A percentile compares a stretch with the other conserved stretches of the same genome.
phyloP scores from a whole-genome alignment of 2,113 vertebrate genomes.

The Callipepla squamata region DNA sequence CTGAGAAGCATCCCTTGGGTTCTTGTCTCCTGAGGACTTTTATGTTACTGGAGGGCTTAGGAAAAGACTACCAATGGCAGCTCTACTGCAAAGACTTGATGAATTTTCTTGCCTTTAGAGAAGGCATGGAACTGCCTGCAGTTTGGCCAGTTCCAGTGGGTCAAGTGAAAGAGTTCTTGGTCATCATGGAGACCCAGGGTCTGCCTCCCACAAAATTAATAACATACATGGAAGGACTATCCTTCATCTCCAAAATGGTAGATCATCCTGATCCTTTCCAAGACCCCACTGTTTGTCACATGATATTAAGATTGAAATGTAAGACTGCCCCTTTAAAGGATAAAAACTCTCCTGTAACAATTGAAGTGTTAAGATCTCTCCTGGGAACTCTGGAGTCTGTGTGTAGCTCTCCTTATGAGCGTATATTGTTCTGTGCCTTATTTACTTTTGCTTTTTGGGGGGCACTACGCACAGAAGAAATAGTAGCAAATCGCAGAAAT shows the following conservation, averaged over 20 bases:
- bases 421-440: constrained; percentile 8
- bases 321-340: background rate
- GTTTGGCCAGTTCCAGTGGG: constrained; percentile 34
- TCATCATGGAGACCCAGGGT: background rate
- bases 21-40: constrained; percentile 16
- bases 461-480: background rate
- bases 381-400: constrained; percentile 42
- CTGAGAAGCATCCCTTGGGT: background rate
- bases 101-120: constrained; percentile 22
- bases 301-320: background rate
- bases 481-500: background rate
- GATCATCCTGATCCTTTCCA: constrained; percentile 27
- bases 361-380: constrained; percentile 24
- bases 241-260: constrained; percentile 20
- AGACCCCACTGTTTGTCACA: background rate
- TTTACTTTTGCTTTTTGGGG: constrained; percentile 49
- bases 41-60: background rate
- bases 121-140: background rate
- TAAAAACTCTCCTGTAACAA: background rate
- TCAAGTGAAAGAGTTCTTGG: constrained; percentile 32
- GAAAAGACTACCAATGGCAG: constrained; percentile 3
- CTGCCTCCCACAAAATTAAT: constrained; percentile 11
- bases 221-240: constrained; percentile 28
- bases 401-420: constrained; percentile 36
- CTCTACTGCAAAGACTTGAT: background rate